phyloP scores from a whole-genome alignment of 1,140 invertebrate species.

The Zaprionus nigranus region DNA sequence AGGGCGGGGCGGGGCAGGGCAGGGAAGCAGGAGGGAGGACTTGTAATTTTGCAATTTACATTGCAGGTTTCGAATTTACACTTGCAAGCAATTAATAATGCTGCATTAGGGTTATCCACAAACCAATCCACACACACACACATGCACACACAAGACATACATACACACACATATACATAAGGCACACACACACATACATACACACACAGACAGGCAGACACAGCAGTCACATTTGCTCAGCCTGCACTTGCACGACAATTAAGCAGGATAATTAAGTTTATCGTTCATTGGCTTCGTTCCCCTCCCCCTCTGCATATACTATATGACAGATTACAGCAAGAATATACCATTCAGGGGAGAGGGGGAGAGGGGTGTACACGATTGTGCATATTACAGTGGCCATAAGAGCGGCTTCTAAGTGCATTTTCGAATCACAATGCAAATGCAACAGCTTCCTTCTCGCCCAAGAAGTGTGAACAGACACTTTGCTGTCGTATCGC shows the following conservation, averaged over 20 bases:
- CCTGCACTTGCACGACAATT: conserved; percentile 61
- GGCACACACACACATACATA: conserved; percentile 27
- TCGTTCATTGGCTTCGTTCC: conserved; percentile 78
- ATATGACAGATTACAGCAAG: conserved; percentile 53
- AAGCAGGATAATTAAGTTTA: conserved; percentile 83
- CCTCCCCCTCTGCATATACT: conserved; percentile 25
- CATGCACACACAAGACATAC: not conserved
- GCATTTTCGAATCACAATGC: conserved; percentile 47
- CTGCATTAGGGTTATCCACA: conserved; percentile 81
- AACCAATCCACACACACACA: conserved; percentile 49
- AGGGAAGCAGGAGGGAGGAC: not conserved
- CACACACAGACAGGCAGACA: conserved; percentile 21
- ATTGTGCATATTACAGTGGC: conserved; percentile 48
- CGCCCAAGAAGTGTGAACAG: conserved; percentile 6
- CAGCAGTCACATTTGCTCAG: not conserved
- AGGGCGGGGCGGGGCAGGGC: not conserved
- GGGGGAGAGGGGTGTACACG: conserved; percentile 20
- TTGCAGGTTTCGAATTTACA: conserved; percentile 81
- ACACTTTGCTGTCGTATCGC: conserved; percentile 18
- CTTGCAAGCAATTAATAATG: conserved; percentile 83
- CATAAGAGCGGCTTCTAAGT: conserved; percentile 40
- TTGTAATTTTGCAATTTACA: conserved; percentile 80
- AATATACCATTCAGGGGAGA: not conserved
- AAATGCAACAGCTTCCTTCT: conserved; percentile 10
- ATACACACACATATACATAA: conserved; percentile 24